Conservation (phyloP, 2,888 invertebrate species). For the Nymphalis polychloros region DNA sequence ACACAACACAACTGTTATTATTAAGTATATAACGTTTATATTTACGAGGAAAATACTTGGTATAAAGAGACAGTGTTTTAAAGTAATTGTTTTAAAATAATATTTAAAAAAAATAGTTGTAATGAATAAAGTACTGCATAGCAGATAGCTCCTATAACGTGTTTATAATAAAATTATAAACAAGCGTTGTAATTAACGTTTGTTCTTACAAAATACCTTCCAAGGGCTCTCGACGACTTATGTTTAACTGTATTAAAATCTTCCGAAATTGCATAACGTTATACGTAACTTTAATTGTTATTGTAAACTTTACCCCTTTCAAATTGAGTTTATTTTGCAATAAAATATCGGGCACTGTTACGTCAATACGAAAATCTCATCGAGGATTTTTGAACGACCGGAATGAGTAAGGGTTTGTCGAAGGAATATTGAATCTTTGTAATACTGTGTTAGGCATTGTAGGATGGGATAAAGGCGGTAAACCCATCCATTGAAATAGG, state of each 20-base stretch:
- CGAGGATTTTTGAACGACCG: neutral
- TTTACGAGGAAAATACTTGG: no score
- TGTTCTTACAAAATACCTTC: slow-evolving; percentile 11
- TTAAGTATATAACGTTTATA: no score
- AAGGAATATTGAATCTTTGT: slow-evolving; percentile 24
- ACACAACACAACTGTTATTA: no score
- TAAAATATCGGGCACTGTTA: neutral
- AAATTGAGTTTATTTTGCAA: neutral
- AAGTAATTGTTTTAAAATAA: no score
- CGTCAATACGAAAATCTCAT: slow-evolving; percentile 8
- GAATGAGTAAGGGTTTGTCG: slow-evolving; percentile 5
- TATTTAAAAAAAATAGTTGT: no score
- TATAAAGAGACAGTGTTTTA: no score
- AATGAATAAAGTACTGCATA: no score
- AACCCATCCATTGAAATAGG: slow-evolving; percentile 20
- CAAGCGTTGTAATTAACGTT: neutral
- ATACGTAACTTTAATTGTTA: neutral
- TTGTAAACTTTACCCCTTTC: neutral
- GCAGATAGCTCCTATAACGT: no score
- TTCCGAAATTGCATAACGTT: slow-evolving; percentile 16
- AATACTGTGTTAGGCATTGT: slow-evolving; percentile 27
- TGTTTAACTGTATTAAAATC: slow-evolving; percentile 27
- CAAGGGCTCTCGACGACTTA: slow-evolving; percentile 23
- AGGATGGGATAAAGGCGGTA: slow-evolving; percentile 20
- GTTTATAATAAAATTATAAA: no score